Base-by-base conservation (phyloP, 2,888 invertebrate species). In the Masnerella sp. region DNA sequence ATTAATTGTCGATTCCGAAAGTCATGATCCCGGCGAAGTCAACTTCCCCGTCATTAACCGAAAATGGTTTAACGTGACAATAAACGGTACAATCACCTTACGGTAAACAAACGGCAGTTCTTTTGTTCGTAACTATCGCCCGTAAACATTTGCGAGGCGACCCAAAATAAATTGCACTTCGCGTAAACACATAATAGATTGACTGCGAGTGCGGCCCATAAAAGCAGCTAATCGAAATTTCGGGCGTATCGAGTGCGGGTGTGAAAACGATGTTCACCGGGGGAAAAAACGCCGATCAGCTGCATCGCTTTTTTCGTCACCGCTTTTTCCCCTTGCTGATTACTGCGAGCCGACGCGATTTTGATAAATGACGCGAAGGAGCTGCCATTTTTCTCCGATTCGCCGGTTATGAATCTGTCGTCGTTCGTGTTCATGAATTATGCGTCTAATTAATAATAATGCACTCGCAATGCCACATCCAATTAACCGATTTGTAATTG, bases 401-500 rank as follows among this genome's bases (percentile, higher is more conserved):
- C 36, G 52, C 18, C 59, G 15, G 52, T 69, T 43, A 59, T 59
- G 68, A 68, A 68, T 68, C 59, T 52, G 45, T 59, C 52, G 30
- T 17, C 38, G 43, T 15, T 51, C 52, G 14, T 62, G 61, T 54
- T 11, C 40, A 20, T 54, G 51, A 28, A 62, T 62, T 38, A 43
- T 43, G 52, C 38, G 65, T 34, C 25, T 68, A 43, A 59, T 59
- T n/a, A n/a, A n/a, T 51, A 51, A 65, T 65, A 65, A 65, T 56
- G 28, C 11, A 47, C 51, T 42, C 8, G 18, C 62, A 42, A 40
- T 62, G 61, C 20, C 45, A 49, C 15, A 42, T 56, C 45, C 58
- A 58, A 67, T 67, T 67, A 67, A 67, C 49, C 49, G 49, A 67
- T 67, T 67, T 58, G 49, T 67, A 67, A 67, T 67, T 67, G 56